phyloP scores from a whole-genome alignment of 2,113 vertebrate species.

The Mesitornis unicolor region DNA sequence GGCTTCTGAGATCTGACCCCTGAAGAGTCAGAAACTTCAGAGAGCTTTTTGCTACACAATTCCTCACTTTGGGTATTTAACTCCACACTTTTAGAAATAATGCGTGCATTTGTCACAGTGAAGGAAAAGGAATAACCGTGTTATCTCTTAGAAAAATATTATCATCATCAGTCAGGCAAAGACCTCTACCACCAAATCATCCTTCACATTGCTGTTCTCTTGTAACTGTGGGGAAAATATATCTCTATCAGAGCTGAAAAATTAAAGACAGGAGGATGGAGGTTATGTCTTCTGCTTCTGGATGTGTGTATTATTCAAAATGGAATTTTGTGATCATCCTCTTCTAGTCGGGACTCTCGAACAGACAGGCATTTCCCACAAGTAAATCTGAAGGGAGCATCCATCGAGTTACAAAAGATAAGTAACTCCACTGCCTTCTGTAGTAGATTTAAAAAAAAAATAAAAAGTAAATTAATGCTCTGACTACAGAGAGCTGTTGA shows the following conservation, averaged over 20 bases:
- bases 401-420: background rate
- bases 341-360: background rate
- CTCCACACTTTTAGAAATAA: background rate
- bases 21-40: conserved; percentile 7
- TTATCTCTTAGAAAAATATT: background rate
- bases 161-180: background rate
- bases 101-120: background rate
- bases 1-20: conserved; percentile 9
- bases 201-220: background rate
- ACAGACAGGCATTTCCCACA: background rate
- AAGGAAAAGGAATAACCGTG: background rate
- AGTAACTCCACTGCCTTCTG: background rate
- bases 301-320: background rate
- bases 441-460: background rate
- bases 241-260: background rate
- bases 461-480: background rate
- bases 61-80: background rate
- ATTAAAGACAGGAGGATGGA: background rate
- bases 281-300: background rate
- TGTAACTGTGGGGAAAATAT: background rate
- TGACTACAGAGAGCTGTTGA: background rate
- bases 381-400: background rate
- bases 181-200: background rate
- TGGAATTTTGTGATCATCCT: background rate
- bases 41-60: background rate